Evolutionary conservation across 2,113 vertebrate genomes (phyloP).

Genomic region (Capra hircus): DNA sequence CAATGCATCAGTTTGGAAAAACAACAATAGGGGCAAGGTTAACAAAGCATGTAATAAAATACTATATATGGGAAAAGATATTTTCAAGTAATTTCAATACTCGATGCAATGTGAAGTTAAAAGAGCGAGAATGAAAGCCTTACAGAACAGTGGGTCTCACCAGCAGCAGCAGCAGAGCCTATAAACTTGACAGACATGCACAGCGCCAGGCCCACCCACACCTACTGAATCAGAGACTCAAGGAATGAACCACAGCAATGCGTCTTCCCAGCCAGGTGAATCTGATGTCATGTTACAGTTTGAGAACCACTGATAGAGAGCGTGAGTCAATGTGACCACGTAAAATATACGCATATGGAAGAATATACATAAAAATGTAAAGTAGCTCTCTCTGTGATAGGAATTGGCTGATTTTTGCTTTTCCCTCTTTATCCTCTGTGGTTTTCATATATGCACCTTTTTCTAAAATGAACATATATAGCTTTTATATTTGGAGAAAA

Average conservation of each 20-base stretch:
- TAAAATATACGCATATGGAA: background rate
- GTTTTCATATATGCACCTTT: background rate
- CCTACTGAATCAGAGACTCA: background rate
- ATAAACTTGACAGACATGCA: background rate
- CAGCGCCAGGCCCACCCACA: background rate
- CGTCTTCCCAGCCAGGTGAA: background rate
- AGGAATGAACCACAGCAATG: background rate
- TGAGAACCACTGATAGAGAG: background rate
- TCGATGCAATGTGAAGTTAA: background rate
- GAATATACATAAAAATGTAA: background rate
- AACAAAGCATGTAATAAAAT: background rate
- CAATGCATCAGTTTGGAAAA: background rate
- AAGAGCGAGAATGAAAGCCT: background rate
- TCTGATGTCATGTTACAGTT: background rate
- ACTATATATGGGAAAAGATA: background rate
- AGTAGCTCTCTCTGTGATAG: background rate
- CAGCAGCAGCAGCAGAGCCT: background rate
- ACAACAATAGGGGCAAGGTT: background rate
- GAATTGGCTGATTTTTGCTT: background rate
- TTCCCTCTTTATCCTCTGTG: background rate
- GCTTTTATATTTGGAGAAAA: background rate
- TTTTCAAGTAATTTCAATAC: background rate
- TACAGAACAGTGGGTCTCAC: background rate
- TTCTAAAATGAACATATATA: background rate
- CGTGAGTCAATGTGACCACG: background rate